Percentiles rank a stretch among this genome's conserved stretches.
Conservation (phyloP, 1,140 invertebrate genomes). For the Macrosteles quadrilineatus region DNA sequence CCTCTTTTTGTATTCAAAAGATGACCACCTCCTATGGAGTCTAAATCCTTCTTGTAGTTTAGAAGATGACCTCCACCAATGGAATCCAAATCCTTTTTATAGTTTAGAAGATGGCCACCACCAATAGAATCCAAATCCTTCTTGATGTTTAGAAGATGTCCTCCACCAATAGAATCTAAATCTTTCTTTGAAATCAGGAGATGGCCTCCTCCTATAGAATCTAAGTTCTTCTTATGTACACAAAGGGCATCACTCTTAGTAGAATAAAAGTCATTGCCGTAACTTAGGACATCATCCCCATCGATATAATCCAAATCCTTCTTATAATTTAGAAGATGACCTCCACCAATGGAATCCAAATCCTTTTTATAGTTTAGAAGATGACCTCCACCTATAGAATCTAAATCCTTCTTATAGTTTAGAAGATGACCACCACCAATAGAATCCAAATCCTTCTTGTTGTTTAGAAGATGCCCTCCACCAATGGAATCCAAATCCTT, state of each 20-base stretch:
- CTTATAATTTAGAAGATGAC: slow-evolving; percentile 16
- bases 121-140: slow-evolving; percentile 5
- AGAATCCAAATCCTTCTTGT: not conserved
- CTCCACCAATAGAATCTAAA: slow-evolving; percentile 14
- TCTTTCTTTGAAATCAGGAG: slow-evolving; percentile 34
- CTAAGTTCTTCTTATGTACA: not conserved
- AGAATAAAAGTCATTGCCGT: slow-evolving; percentile 6
- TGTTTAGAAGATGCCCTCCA: slow-evolving; percentile 23
- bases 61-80: not conserved
- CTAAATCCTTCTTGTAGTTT: not conserved
- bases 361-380: slow-evolving; percentile 7
- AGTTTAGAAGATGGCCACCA: not conserved
- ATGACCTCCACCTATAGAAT: slow-evolving; percentile 25
- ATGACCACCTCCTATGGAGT: slow-evolving; percentile 15
- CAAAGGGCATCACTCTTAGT: slow-evolving; percentile 13
- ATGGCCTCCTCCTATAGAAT: slow-evolving; percentile 23
- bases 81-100: not conserved
- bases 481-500: slow-evolving; percentile 21
- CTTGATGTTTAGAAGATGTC: not conserved
- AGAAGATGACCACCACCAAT: slow-evolving; percentile 1
- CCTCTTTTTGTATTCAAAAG: not conserved
- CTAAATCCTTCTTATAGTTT: slow-evolving; percentile 37
- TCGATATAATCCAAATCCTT: not conserved
- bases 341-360: slow-evolving; percentile 13
- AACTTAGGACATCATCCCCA: not conserved